Conservation (phyloP, 2,113 vertebrate species). For the Thunnus thynnus region DNA sequence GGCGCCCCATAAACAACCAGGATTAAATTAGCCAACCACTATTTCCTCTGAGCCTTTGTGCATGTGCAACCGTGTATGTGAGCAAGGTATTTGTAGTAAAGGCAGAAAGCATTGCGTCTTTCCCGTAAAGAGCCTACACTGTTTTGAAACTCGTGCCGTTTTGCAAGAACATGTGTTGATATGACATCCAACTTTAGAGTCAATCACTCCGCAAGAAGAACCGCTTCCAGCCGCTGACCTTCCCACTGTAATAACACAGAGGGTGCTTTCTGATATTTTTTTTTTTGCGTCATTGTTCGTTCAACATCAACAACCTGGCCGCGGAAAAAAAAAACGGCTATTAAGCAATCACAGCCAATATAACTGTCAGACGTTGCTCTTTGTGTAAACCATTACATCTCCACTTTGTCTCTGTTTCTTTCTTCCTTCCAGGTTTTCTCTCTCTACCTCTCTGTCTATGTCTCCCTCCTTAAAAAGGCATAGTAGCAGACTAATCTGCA, state of each 20-base stretch:
- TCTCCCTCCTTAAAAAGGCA: constrained; percentile 77
- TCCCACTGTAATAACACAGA: constrained; percentile 33
- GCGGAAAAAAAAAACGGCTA: constrained; percentile 46
- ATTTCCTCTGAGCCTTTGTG: constrained; percentile 49
- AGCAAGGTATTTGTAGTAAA: not conserved
- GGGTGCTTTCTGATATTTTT: constrained; percentile 1
- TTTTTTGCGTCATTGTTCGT: constrained; percentile 23
- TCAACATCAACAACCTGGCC: constrained; percentile 37
- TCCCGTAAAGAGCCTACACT: not conserved
- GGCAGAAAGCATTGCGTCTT: not conserved
- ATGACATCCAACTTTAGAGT: not conserved
- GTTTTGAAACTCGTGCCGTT: constrained; percentile 19
- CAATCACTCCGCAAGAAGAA: constrained; percentile 17
- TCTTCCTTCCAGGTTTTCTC: not conserved
- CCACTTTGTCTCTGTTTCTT: constrained; percentile 15
- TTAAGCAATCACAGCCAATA: constrained; percentile 53
- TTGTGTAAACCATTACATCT: constrained; percentile 55
- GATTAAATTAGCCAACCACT: constrained; percentile 58
- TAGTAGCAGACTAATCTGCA: constrained; percentile 8
- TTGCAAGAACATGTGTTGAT: constrained; percentile 33
- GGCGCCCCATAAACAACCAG: constrained; percentile 58
- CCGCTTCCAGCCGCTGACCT: constrained; percentile 13
- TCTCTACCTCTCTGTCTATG: constrained; percentile 3
- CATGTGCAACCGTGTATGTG: not conserved
- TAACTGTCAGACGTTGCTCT: constrained; percentile 53